Conservation (phyloP, 2,888 invertebrate species). For the Pyrgus malvae region DNA sequence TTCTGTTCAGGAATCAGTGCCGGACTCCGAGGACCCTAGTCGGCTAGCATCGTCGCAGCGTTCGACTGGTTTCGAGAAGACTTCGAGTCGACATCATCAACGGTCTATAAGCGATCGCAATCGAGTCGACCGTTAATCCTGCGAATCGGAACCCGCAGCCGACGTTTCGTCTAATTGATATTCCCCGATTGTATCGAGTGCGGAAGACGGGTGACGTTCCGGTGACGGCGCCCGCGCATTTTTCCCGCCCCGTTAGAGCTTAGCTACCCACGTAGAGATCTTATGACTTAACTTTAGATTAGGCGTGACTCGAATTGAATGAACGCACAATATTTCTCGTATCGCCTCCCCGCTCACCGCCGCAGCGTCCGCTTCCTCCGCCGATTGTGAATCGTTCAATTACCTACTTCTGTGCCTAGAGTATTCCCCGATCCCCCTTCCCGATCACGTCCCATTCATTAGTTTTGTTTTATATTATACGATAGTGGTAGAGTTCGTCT, state of each 20-base stretch:
- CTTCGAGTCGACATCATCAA: no score
- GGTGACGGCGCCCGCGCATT: neutral
- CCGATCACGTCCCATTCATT: neutral
- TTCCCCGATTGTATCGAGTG: neutral
- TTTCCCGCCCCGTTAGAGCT: conserved; percentile 47
- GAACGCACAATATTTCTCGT: conserved; percentile 51
- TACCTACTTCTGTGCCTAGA: conserved; percentile 22
- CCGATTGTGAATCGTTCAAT: conserved; percentile 35
- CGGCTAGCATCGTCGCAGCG: no score
- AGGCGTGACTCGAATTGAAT: conserved; percentile 47
- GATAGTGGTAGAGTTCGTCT: neutral
- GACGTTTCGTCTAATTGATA: neutral
- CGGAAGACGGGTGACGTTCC: neutral
- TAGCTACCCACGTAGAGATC: conserved; percentile 52
- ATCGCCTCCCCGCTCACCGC: neutral
- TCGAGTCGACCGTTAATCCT: neutral
- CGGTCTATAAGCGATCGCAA: no score
- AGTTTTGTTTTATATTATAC: neutral
- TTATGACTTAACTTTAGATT: conserved; percentile 45
- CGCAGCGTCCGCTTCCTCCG: neutral
- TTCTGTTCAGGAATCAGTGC: no score
- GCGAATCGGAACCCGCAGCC: no score
- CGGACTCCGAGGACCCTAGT: no score
- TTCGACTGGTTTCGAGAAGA: no score
- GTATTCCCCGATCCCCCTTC: neutral